Conservation (phyloP, 2,888 invertebrate species). For the Coleophora flavipennella region DNA sequence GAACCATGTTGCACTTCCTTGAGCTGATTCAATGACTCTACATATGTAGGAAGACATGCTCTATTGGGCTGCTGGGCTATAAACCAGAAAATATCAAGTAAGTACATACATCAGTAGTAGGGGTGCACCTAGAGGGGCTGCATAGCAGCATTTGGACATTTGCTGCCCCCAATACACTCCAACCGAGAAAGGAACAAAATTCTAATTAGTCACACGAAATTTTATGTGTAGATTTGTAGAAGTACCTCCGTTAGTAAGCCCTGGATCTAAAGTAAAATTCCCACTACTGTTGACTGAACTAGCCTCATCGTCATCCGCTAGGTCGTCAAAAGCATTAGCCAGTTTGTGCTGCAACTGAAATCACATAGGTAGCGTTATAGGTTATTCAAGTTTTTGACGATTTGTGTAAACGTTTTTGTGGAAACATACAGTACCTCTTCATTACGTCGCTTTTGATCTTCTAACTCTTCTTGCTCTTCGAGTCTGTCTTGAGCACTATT, state of each 20-base stretch:
- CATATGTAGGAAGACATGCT: constrained; percentile 40
- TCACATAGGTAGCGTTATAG: constrained; percentile 9
- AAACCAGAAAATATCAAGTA: not conserved
- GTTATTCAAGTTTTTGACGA: too few relatives aligned
- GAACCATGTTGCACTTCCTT: constrained; percentile 43
- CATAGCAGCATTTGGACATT: too few relatives aligned
- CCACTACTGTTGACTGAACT: constrained; percentile 74
- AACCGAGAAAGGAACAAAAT: too few relatives aligned
- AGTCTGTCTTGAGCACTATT: constrained; percentile 75
- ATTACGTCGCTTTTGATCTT: constrained; percentile 77
- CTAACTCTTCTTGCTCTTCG: constrained; percentile 78
- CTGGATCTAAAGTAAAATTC: constrained; percentile 51
- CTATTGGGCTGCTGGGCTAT: not conserved
- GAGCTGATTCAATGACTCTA: constrained; percentile 53
- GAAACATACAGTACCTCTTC: constrained; percentile 68
- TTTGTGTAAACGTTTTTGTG: too few relatives aligned
- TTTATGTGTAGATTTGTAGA: too few relatives aligned
- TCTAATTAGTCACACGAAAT: too few relatives aligned
- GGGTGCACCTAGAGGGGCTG: too few relatives aligned
- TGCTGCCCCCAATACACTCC: too few relatives aligned
- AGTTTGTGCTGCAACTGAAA: constrained; percentile 76
- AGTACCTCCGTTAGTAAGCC: constrained; percentile 45
- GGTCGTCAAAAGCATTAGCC: constrained; percentile 78
- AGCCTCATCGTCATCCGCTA: constrained; percentile 77
- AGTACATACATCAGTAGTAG: too few relatives aligned